phyloP scores from a whole-genome alignment of 2,888 invertebrate species.

The Mythimna vitellina region DNA sequence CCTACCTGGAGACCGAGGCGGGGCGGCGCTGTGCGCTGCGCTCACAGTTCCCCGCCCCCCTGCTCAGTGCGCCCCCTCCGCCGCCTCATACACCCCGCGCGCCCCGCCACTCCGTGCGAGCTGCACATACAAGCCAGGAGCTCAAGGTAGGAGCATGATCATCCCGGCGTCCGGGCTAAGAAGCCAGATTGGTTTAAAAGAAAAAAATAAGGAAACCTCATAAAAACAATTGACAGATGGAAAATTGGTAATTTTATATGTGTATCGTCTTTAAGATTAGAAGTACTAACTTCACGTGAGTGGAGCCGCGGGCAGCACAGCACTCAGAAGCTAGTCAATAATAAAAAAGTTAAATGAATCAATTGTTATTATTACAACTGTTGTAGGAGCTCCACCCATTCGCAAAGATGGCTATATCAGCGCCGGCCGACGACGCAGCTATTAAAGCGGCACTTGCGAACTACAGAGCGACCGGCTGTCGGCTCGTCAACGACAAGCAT shows the following conservation, averaged over 20 bases:
- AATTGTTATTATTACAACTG: neutral
- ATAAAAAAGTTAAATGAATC: no score
- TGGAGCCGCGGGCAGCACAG: no score
- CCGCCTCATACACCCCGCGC: constrained; percentile 54
- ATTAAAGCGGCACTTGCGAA: constrained; percentile 94
- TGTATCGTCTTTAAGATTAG: no score
- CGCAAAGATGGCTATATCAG: constrained; percentile 92
- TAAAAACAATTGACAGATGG: no score
- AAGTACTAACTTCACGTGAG: no score
- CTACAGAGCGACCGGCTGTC: constrained; percentile 96
- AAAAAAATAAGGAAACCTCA: no score
- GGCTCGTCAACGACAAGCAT: constrained; percentile 81
- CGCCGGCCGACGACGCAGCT: constrained; percentile 91
- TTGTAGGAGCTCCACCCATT: constrained; percentile 93
- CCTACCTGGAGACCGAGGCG: constrained; percentile 96
- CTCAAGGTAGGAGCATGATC: constrained; percentile 7
- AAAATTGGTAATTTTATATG: no score
- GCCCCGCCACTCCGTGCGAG: constrained; percentile 13
- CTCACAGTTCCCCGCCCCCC: constrained; percentile 89
- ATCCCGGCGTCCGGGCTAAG: constrained; percentile 68
- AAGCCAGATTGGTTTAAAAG: no score
- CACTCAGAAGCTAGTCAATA: no score
- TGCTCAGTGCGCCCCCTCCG: constrained; percentile 52
- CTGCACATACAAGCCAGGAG: constrained; percentile 63
- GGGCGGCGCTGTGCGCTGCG: constrained; percentile 94